Conservation (phyloP, 2,113 vertebrate genomes). For the Setophaga kirtlandii region DNA sequence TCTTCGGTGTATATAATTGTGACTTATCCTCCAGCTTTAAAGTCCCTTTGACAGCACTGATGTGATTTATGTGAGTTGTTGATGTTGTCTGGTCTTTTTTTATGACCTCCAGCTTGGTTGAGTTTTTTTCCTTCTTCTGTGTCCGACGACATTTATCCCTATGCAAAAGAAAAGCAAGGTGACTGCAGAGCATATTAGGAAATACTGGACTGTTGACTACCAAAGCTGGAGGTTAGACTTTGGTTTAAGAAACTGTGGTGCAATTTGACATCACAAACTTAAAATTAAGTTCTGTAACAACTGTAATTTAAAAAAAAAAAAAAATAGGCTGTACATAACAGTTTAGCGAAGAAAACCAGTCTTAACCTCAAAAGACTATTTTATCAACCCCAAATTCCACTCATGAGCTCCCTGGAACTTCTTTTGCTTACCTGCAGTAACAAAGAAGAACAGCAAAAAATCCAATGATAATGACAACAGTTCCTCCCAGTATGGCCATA, state of each 20-base stretch:
- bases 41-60: slow-evolving; percentile 63
- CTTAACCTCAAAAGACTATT: not conserved
- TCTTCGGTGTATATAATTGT: slow-evolving; percentile 73
- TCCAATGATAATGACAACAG: slow-evolving; percentile 83
- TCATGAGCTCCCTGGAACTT: not conserved
- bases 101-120: slow-evolving; percentile 83
- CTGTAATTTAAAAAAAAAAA: not conserved
- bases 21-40: slow-evolving; percentile 78
- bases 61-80: slow-evolving; percentile 86
- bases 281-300: not conserved
- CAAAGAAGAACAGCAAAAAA: slow-evolving; percentile 89
- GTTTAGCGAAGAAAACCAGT: not conserved
- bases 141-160: slow-evolving; percentile 79
- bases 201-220: not conserved
- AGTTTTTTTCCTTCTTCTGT: slow-evolving; percentile 76
- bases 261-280: not conserved
- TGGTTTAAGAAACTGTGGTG: not conserved
- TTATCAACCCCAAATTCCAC: not conserved
- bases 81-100: slow-evolving; percentile 96
- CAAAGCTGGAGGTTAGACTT: not conserved
- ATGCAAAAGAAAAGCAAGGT: not conserved
- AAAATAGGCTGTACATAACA: not conserved
- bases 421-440: slow-evolving; percentile 87
- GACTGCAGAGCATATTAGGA: not conserved
- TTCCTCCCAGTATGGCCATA: slow-evolving; percentile 88